Evolutionary conservation across 1,140 invertebrate genomes (phyloP).

Genomic region (Brachionus rubens): DNA sequence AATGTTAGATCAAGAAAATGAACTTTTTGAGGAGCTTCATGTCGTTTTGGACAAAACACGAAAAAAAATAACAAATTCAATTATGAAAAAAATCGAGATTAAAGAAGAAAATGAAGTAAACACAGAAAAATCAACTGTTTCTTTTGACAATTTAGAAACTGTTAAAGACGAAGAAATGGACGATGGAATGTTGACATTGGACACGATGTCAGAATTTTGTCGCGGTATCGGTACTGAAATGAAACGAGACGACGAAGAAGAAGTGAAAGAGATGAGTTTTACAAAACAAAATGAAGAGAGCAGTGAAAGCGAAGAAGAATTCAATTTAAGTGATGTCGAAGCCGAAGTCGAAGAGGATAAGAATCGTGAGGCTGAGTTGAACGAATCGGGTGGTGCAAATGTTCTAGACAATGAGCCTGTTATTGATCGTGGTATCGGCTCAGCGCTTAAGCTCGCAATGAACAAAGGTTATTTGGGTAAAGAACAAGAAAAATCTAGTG

Average conservation of each 20-base stretch:
- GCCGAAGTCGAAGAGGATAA: constrained; percentile 46
- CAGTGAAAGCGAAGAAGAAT: not conserved
- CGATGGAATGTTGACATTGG: constrained; percentile 69
- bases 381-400: constrained; percentile 53
- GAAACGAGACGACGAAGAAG: constrained; percentile 47
- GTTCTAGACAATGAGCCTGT: constrained; percentile 92
- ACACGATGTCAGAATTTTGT: constrained; percentile 94
- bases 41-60: constrained; percentile 72
- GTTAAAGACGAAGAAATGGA: constrained; percentile 48
- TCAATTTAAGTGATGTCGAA: constrained; percentile 5
- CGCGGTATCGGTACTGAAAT: constrained; percentile 77
- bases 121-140: constrained; percentile 46
- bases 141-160: constrained; percentile 44
- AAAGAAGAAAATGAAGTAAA: constrained; percentile 49
- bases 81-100: constrained; percentile 57
- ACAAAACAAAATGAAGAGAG: constrained; percentile 47
- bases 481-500: constrained; percentile 5
- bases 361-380: constrained; percentile 52
- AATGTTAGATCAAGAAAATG: constrained; percentile 59
- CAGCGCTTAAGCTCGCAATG: constrained; percentile 82
- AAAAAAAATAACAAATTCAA: constrained; percentile 62
- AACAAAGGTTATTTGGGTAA: constrained; percentile 71
- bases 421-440: constrained; percentile 82
- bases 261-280: constrained; percentile 60
- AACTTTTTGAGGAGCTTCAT: constrained; percentile 73